Evolutionary conservation across 2,113 vertebrate genomes (phyloP).

Genomic region (Corythornis madagascariensis): DNA sequence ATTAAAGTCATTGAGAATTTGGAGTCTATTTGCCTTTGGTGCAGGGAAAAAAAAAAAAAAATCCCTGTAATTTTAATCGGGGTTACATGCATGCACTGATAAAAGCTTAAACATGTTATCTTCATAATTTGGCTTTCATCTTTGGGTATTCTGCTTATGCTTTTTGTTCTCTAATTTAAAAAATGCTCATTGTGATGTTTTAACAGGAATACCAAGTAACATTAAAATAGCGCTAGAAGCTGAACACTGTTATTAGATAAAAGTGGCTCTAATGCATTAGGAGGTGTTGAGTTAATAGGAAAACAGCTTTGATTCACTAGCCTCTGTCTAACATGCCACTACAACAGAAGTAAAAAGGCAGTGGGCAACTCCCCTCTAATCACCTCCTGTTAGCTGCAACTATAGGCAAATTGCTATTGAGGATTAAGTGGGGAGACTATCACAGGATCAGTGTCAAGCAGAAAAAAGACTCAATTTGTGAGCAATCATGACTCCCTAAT

Average conservation of each 20-base stretch:
- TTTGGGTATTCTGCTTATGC: neutral
- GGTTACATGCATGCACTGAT: neutral
- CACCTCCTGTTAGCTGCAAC: constrained; percentile 76
- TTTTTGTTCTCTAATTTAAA: neutral
- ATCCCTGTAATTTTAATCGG: neutral
- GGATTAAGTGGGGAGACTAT: constrained; percentile 80
- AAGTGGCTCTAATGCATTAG: constrained; percentile 58
- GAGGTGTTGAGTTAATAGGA: constrained; percentile 75
- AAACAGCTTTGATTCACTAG: constrained; percentile 69
- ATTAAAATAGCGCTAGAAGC: constrained; percentile 12
- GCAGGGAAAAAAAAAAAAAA: neutral
- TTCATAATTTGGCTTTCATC: constrained; percentile 1
- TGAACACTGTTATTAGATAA: constrained; percentile 63
- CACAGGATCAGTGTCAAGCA: constrained; percentile 83
- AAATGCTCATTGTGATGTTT: neutral
- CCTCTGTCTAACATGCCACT: constrained; percentile 61
- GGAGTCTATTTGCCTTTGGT: neutral
- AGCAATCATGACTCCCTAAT: constrained; percentile 78
- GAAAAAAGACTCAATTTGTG: constrained; percentile 81
- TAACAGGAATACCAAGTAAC: constrained; percentile 14
- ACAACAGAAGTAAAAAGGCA: constrained; percentile 67
- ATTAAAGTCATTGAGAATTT: neutral
- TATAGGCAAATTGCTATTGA: constrained; percentile 81
- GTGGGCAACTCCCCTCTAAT: constrained; percentile 75
- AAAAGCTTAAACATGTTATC: neutral